phyloP scores from a whole-genome alignment of 2,113 vertebrate species.

The Uria aalge region DNA sequence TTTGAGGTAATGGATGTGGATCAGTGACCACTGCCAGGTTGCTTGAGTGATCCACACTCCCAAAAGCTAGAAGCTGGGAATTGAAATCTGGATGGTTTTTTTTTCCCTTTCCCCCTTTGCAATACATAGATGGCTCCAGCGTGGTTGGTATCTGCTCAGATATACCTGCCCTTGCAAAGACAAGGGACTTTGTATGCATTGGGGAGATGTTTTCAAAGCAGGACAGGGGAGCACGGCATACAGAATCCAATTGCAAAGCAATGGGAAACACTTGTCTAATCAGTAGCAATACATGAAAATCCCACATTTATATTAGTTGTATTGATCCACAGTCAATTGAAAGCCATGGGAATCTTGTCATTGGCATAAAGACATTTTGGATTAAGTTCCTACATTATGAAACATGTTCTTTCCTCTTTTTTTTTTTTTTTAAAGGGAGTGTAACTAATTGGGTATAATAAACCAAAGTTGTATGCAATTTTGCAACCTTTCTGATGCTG shows the following conservation, averaged over 20 bases:
- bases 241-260: neutral
- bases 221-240: neutral
- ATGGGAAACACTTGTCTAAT: neutral
- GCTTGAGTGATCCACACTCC: neutral
- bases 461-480: neutral
- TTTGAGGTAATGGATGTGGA: neutral
- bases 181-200: neutral
- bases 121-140: neutral
- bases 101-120: neutral
- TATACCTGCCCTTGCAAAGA: neutral
- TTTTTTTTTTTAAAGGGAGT: neutral
- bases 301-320: neutral
- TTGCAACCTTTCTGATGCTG: slow-evolving; percentile 13
- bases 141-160: neutral
- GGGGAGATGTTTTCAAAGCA: neutral
- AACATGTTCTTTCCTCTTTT: neutral
- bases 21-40: neutral
- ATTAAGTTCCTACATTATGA: neutral
- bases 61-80: neutral
- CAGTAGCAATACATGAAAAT: neutral
- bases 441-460: neutral
- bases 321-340: neutral
- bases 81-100: fast-evolving
- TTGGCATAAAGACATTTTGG: neutral
- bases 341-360: neutral